Evolutionary conservation across 2,888 invertebrate species (phyloP), one percentile per base, ranked within the genome.

Genomic region (Ommatoiulus sabulosus): DNA sequence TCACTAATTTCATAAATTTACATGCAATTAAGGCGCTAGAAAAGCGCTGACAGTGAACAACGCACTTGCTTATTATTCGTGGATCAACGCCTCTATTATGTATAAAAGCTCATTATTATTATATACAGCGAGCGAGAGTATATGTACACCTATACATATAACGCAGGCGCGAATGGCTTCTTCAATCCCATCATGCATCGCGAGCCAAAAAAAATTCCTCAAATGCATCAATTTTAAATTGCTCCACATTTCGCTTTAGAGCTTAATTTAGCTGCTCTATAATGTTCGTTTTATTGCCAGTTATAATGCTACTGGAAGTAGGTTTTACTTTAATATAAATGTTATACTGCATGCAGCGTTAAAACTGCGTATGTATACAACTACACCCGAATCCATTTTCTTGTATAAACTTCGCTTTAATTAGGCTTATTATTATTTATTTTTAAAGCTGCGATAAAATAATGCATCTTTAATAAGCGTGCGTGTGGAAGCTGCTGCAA

Each of bases 1-100:
- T 52, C 52, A 24, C 86, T 88, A 88, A 88, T 88, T 88, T 88
- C 88, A 88, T 88, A 88, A 88, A 88, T 88, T 88, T 88, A 88
- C 88, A 88, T 88, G 35, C 88, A 88, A 88, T 88, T 88, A 88
- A 87, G 52, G 44, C 43, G 20, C 24, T 17, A n/a, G 52, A 44
- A 87, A 48, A 44, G 48, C 87, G 87, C 24, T 87, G 87, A 87
- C 57, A 85, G 85, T 85, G 85, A 85, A 24, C 85, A 85, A 85
- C 44, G 24, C 46, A 44, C 46, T 44, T 43, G 85, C 85, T 46
- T 85, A 85, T 85, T 85, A 85, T 85, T 44, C 85, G 85, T 17
- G 85, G 7, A 85, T 85, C 85, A 85, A 85, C 85, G 85, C 85
- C 85, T 85, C 44, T 85, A 85, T 85, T 44, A 85, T 44, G 85